Evolutionary conservation across 2,888 invertebrate species (phyloP), one percentile per base, ranked within the genome.

Genomic region (Oeneis ivallda): DNA sequence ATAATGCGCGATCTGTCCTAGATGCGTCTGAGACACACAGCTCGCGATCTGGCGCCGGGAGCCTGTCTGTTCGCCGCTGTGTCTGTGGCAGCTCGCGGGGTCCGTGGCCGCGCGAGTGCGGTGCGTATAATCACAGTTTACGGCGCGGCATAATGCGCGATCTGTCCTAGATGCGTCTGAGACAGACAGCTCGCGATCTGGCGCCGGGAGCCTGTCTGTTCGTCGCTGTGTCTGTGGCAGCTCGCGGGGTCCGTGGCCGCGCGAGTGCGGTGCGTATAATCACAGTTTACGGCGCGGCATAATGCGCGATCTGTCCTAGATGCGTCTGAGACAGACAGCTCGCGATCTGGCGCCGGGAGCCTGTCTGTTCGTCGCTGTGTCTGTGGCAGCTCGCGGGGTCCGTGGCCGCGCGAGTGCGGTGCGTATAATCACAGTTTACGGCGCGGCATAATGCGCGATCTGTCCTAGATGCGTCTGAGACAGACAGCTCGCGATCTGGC

Each of bases 91-190:
- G 50, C 9, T 10, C 62, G 72, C 70, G 75, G 72, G 83, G 83
- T 84, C 79, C 76, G 74, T 66, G 79, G 45, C 77, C 81, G 67
- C 57, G 72, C 66, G 69, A 79, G 81, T 72, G 77, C 73, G 66
- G 76, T 81, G 82, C 80, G 84, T 84, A 80, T 83, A 83, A 84
- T 82, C 81, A 83, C 76, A 79, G 84, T 83, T 84, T 83, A 84
- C 82, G 78, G 73, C 68, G 76, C 76, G 81, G 82, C 83, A 82
- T 84, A 83, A 82, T 83, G 83, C 75, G 67, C 66, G 64, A 75
- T 75, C 74, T 73, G 74, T 73, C 74, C 74, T 68, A 73, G 69
- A 70, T 71, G 71, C 60, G 67, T 67, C 70, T 49, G 17, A 45
- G 45, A 26, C 26, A 26, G 26, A 26, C 26, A 5, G 26, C 3